A percentile compares a stretch with the other conserved stretches of the same genome.
Evolutionary conservation across 2,113 vertebrate species (phyloP).

Genomic region (Propithecus coquereli): DNA sequence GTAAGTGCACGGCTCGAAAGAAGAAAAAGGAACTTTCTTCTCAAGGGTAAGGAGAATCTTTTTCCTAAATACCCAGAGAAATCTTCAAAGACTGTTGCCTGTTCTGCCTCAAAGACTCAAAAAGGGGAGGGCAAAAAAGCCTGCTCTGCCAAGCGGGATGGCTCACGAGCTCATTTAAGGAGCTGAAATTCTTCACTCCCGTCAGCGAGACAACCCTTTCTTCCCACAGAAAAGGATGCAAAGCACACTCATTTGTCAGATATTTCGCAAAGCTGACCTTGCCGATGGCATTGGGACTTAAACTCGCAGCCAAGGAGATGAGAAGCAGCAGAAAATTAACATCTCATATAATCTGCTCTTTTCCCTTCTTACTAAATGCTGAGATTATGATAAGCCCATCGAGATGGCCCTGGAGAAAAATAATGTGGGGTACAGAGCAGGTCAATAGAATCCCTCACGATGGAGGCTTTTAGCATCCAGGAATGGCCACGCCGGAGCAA

Average conservation of each 20-base stretch:
- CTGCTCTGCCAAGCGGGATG: not conserved
- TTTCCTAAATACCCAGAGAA: not conserved
- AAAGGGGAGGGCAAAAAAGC: not conserved
- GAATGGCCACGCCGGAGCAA: slow-evolving; percentile 16
- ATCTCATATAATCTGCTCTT: not conserved
- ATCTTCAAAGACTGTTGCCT: not conserved
- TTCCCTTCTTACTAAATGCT: not conserved
- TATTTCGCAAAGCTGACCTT: not conserved
- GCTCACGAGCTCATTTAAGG: not conserved
- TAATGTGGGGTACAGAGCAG: not conserved
- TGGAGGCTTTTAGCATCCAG: not conserved
- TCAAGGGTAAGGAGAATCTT: not conserved
- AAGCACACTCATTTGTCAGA: not conserved
- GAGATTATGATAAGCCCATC: not conserved
- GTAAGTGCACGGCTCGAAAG: not conserved
- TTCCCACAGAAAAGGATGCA: not conserved
- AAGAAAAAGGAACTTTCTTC: slow-evolving; percentile 15
- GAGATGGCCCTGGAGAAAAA: not conserved
- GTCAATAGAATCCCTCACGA: not conserved
- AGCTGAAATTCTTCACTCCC: not conserved
- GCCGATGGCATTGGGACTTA: not conserved
- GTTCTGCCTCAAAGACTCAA: not conserved
- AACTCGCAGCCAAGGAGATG: not conserved
- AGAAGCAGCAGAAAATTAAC: not conserved
- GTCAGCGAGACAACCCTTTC: not conserved